phyloP scores from a whole-genome alignment of 2,888 invertebrate genomes.

The Napeogenes sylphis region DNA sequence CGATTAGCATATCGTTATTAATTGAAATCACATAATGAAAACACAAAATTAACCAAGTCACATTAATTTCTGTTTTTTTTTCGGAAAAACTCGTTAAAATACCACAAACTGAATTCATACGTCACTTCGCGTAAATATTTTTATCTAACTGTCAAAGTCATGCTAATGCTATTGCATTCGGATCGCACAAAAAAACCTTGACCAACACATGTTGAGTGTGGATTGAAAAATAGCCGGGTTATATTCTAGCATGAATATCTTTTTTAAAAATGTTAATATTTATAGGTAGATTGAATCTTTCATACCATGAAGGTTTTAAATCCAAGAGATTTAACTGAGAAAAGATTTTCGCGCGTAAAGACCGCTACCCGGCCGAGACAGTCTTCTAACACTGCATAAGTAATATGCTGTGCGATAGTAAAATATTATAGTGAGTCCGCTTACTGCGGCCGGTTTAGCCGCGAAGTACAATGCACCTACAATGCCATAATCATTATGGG shows the following conservation, averaged over 20 bases:
- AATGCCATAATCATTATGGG: constrained; percentile 69
- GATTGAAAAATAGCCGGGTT: constrained; percentile 21
- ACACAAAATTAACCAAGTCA: too few species aligned
- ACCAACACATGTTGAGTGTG: constrained; percentile 14
- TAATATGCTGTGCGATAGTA: constrained; percentile 51
- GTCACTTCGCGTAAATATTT: constrained; percentile 55
- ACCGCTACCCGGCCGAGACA: constrained; percentile 60
- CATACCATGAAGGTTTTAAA: constrained; percentile 8
- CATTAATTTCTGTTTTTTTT: neutral
- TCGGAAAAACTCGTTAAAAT: constrained; percentile 3
- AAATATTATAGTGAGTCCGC: constrained; percentile 49
- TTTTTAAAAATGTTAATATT: neutral
- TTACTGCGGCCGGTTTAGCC: constrained; percentile 59
- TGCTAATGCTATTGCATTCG: constrained; percentile 35
- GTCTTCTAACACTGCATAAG: constrained; percentile 70
- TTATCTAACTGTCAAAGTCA: constrained; percentile 66
- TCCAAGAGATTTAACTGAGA: constrained; percentile 10
- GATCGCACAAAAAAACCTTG: constrained; percentile 18
- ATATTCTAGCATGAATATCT: constrained; percentile 18
- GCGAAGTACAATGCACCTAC: constrained; percentile 53
- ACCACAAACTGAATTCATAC: constrained; percentile 23
- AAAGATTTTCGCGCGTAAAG: constrained; percentile 37
- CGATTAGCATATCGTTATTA: too few species aligned
- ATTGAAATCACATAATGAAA: too few species aligned
- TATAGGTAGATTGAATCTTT: neutral